Conservation (phyloP, 2,797 vertebrate species). For the Nyctibius grandis region DNA sequence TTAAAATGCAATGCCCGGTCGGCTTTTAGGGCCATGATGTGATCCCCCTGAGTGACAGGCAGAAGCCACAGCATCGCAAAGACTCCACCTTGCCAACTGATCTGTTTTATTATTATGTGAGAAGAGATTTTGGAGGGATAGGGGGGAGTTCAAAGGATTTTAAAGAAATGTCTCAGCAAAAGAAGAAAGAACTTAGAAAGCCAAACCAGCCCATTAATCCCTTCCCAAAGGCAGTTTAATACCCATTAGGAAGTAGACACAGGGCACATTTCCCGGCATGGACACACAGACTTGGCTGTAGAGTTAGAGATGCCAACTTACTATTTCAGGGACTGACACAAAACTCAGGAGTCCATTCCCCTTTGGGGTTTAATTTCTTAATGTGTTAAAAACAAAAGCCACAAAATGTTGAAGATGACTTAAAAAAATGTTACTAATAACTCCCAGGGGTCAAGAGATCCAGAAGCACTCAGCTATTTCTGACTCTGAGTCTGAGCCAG, state of each 20-base stretch:
- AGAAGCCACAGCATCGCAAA: not conserved
- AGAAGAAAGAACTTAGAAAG: not conserved
- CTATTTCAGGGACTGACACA: not conserved
- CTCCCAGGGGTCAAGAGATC: not conserved
- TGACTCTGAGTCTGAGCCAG: slow-evolving; percentile 17
- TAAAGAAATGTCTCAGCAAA: not conserved
- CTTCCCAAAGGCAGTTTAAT: slow-evolving; percentile 4
- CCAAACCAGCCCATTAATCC: not conserved
- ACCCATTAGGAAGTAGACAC: not conserved
- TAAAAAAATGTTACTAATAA: slow-evolving; percentile 28
- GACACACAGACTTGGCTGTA: not conserved
- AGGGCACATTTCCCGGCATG: not conserved
- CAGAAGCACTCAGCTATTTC: not conserved
- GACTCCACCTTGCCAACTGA: not conserved
- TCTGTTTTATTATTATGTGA: not conserved
- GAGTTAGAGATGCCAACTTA: not conserved
- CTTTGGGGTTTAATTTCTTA: slow-evolving; percentile 17
- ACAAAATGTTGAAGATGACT: slow-evolving; percentile 18
- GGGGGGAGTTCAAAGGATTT: rapidly evolving
- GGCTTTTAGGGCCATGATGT: not conserved
- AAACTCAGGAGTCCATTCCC: not conserved
- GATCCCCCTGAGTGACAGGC: not conserved
- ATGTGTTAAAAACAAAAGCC: slow-evolving; percentile 21
- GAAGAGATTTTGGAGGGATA: not conserved
- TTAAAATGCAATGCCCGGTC: no score